Percentiles rank a stretch among this genome's conserved stretches.
Evolutionary conservation across 2,888 invertebrate genomes (phyloP).

Genomic region (Diplolepis rosae): DNA sequence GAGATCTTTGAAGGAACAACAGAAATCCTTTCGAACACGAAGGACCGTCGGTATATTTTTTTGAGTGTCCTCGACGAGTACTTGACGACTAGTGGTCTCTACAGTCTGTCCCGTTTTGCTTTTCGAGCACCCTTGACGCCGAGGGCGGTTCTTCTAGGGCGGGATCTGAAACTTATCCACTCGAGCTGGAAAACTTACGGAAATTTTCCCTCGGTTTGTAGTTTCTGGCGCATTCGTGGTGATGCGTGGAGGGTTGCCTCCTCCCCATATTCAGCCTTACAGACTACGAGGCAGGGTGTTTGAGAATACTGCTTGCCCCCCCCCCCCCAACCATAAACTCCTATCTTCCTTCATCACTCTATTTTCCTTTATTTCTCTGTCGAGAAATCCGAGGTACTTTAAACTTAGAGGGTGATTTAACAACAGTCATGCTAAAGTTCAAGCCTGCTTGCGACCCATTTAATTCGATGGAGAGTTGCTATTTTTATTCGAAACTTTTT

Average conservation of each 20-base stretch:
- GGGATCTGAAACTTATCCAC: slow-evolving; percentile 50
- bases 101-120: slow-evolving; percentile 63
- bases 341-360: neutral
- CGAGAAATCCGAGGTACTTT: slow-evolving; percentile 26
- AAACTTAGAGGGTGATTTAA: slow-evolving; percentile 17
- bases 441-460: neutral
- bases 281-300: slow-evolving; percentile 1
- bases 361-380: slow-evolving; percentile 13
- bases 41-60: slow-evolving; percentile 65
- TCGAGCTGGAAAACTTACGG: slow-evolving; percentile 37
- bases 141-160: slow-evolving; percentile 66
- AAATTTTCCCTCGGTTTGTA: slow-evolving; percentile 33
- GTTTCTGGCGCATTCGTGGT: neutral
- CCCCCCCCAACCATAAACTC: neutral
- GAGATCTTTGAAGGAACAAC: neutral
- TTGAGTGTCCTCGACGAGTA: slow-evolving; percentile 73
- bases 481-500: slow-evolving; percentile 19
- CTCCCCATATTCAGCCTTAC: neutral
- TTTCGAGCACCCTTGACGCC: slow-evolving; percentile 66
- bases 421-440: slow-evolving; percentile 10
- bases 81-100: slow-evolving; percentile 72
- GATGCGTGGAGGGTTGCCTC: slow-evolving; percentile 12
- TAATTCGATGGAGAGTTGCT: slow-evolving; percentile 19
- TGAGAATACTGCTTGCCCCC: neutral
- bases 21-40: slow-evolving; percentile 45